phyloP scores from a whole-genome alignment of 2,797 vertebrate genomes.

The Etheostoma nigrum region DNA sequence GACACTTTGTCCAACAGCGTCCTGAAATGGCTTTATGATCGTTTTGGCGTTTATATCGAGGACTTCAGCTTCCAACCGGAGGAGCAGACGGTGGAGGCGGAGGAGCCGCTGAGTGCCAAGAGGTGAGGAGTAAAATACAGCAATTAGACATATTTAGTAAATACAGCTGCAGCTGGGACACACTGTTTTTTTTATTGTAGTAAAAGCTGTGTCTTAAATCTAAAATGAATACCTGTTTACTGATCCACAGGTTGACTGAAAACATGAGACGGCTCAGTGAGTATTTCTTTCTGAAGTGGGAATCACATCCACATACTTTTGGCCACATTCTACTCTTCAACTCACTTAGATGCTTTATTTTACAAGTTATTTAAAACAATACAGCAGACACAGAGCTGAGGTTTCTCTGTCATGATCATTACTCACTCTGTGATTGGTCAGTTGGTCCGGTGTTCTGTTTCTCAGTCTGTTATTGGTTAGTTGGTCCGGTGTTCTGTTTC shows the following conservation, averaged over 20 bases:
- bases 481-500: too few relatives aligned
- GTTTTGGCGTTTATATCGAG: constrained; percentile 91
- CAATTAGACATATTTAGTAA: background rate
- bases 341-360: background rate
- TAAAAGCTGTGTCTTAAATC: background rate
- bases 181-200: background rate
- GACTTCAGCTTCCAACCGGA: constrained; percentile 96
- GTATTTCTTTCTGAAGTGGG: constrained; percentile 67
- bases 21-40: constrained; percentile 91
- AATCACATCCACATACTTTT: background rate
- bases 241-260: constrained; percentile 90
- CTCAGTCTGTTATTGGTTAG: too few relatives aligned
- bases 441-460: background rate
- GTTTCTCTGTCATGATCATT: background rate
- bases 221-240: constrained; percentile 15
- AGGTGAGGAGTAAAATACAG: constrained; percentile 76
- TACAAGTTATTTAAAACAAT: background rate
- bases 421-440: constrained; percentile 5
- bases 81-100: constrained; percentile 89
- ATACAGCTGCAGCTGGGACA: background rate
- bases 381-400: background rate
- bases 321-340: background rate
- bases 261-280: constrained; percentile 98
- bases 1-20: constrained; percentile 84
- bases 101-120: constrained; percentile 93